Evolutionary conservation across 2,113 vertebrate genomes (phyloP), one percentile per base, ranked within the genome.

Genomic region (Crypturellus undulatus): DNA sequence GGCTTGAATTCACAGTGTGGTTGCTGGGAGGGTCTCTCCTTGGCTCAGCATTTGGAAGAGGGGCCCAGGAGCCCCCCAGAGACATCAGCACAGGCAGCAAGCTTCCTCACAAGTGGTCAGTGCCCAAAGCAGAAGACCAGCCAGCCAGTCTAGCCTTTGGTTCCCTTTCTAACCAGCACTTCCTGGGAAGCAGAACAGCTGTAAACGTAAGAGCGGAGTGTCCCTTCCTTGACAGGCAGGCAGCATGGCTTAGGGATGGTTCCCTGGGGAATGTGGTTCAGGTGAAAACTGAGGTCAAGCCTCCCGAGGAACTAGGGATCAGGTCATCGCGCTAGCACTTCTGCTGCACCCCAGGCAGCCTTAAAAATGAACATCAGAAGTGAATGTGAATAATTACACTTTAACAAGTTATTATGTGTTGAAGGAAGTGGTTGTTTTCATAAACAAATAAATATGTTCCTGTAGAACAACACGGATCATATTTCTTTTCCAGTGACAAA

Each of bases 171-270:
- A 34, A 69, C 8, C 43, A 49, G 43, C 22, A 16, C 24, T 25
- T 70, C 24, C 12, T 8, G 12, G 42, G n/a, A 70, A 51, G 47
- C 6, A 51, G 68, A 70, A 51, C 11, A 70, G n/a, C 24, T 70
- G 25, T 20, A 70, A 70, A 2, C 10, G 26, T 63, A 78, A 75
- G 43, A 17, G 62, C 32, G 16, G 18, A 40, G 11, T 34, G 30
- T 26, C 28, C 38, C 26, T 38, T 38, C 17, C 56, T 70, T 0
- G 0, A 68, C 5, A 51, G 19, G 22, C 8, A 52, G 10, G 34
- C 36, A 84, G 42, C 18, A 45, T 7, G 24, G 36, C 67, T 67
- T 82, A 32, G 9, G 25, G 14, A 36, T 20, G 14, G 10, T 20
- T 60, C 4, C n/a, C 26, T 10, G 21, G 36, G 38, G 42, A 89